A percentile compares a stretch with the other conserved stretches of the same genome.
These are phyloP conservation scores for Seladonia tumulorum DNA, from an alignment of 2,888 invertebrate genomes.

Conservation along the genomic window DNA sequence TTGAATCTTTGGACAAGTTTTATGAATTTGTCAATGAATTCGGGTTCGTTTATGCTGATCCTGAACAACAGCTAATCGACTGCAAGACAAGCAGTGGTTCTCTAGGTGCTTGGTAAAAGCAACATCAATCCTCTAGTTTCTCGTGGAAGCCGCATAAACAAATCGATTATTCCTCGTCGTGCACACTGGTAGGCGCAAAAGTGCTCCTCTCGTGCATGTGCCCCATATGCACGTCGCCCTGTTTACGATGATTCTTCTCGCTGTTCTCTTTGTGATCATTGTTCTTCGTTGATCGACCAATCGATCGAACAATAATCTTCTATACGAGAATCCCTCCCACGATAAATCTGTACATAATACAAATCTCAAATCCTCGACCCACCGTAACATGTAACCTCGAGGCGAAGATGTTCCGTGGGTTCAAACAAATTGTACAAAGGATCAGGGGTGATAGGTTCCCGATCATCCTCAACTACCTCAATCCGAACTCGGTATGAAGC, in stretches of 20 bases:
- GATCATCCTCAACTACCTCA: conserved; percentile 62
- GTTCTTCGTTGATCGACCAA: conserved; percentile 52
- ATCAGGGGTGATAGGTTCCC: conserved; percentile 41
- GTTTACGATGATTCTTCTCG: conserved; percentile 50
- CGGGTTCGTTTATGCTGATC: conserved; percentile 90
- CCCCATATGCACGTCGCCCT: conserved; percentile 56
- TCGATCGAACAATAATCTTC: conserved; percentile 39
- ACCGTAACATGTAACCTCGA: conserved; percentile 36
- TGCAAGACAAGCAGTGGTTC: conserved; percentile 91
- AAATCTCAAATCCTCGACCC: conserved; percentile 35
- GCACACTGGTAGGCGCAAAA: conserved; percentile 45
- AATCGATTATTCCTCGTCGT: conserved; percentile 41
- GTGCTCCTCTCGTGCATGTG: conserved; percentile 47
- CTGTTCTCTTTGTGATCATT: conserved; percentile 42
- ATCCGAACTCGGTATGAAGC: conserved; percentile 60
- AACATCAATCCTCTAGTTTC: conserved; percentile 51
- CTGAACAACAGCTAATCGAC: conserved; percentile 91
- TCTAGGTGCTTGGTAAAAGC: conserved; percentile 82
- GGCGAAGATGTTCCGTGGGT: conserved; percentile 38
- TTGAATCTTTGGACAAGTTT: conserved; percentile 93
- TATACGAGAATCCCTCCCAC: conserved; percentile 42
- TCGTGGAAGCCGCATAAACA: conserved; percentile 56
- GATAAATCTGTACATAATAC: conserved; percentile 52
- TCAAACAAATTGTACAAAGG: conserved; percentile 55
- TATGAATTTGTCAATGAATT: conserved; percentile 94